Base-by-base conservation (phyloP, 2,888 invertebrate species). In the Tetranychus truncatus region DNA sequence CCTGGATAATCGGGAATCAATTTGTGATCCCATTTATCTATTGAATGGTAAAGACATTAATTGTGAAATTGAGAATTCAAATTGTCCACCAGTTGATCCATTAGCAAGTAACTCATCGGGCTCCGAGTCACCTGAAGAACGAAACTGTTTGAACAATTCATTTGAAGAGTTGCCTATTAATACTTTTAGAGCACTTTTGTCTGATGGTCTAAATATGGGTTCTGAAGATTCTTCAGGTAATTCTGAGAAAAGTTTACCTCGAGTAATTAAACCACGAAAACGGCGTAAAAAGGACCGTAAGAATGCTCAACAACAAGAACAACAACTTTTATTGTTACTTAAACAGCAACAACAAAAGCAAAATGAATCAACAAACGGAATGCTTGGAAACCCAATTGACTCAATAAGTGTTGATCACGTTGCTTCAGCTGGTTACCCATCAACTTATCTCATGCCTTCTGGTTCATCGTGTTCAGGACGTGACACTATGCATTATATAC, bases 221-320 rank as follows among this genome's bases (percentile, higher is more conserved):
- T 69, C 69, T 69, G 69, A 69, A 69, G 69, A 69, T 24, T 69
- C 69, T 24, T 69, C 69, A 24, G 69, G 69, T n/a, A 69, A 20
- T n/a, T 69, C 69, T 18, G 69, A 69, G 3, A 20, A 69, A 2
- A 69, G 69, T 69, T 69, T 72, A 72, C 79, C 79, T 21, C 86
- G 92, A 80, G 91, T 92, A 78, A 92, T 92, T 80, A 92, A 92
- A 83, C 92, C 92, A 7, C 85, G 92, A 74, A 92, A 92, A 82
- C 87, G 92, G 74, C 88, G 92, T 82, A 92, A 92, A 88, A 92
- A 92, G 84, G 92, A 92, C 3, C 55, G 55, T 55, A 55, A 55
- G 15, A 55, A 55, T 55, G 55, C 6, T 55, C 55, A 55, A 55
- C 55, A 55, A 55, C 55, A 55, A 34, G 34, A 34, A 55, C 55